Base-by-base conservation (phyloP, 2,797 vertebrate species). In the Argentina silus region DNA sequence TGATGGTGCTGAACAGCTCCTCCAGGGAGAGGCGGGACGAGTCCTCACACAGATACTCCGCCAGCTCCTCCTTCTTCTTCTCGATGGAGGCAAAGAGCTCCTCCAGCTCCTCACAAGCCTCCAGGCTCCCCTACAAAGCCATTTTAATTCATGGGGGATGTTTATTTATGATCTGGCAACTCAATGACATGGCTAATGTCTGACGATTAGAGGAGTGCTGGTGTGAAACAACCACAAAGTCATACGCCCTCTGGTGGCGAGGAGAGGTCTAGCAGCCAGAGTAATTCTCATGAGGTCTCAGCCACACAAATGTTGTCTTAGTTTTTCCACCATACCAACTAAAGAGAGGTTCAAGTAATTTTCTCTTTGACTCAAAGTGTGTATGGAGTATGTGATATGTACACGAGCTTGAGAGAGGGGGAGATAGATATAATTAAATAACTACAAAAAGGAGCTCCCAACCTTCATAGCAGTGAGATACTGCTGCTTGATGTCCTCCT, bases 11-110 rank as follows among this genome's bases (percentile, higher is more conserved):
- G 79, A 96, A 93, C 1, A 95, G 90, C 8, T 96, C 95, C 55
- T 95, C 93, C 44, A 96, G 82, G 56, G 94, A 95, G 66, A 96
- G 86, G 69, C 90, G 89, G 82, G 84, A 83, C 50, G 87, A 63
- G 5, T 97, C 95, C 78, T 97, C 96, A 36, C 96, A 96, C 81
- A 97, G 91, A 66, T 97, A 97, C 67, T 81, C 63, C 0, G 94
- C 94, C 84, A 97, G 88, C 12, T 91, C 89, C 61, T 75, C 83
- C 86, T 88, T 93, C 84, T 90, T 92, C 64, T 76, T 85, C 72
- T 95, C 94, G 45, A 96, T 83, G 4, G 85, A 88, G 42, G 86
- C 88, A 62, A 96, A 86, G 62, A 92, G 78, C 50, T 89, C 79
- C 67, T 94, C 93, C 70, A 97, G 80, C 11, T 85, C 89, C 70